Percentiles rank a stretch among this genome's conserved stretches.
phyloP scores from a whole-genome alignment of 2,888 invertebrate genomes.

The Campoletis raptor region DNA sequence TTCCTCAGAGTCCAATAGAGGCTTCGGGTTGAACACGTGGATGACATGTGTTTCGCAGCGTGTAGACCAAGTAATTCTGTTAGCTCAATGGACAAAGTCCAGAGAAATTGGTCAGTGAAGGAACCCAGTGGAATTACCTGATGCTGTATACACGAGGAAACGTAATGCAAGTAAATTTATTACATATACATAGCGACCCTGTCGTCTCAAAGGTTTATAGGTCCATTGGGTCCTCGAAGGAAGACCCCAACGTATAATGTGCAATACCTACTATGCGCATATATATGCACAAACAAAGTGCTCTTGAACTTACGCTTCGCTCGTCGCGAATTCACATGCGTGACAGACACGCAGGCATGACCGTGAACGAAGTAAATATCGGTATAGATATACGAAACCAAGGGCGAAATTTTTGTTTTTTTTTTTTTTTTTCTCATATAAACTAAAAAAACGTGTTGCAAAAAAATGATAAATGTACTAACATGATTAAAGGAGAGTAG shows the following conservation, averaged over 20 bases:
- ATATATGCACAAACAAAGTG: constrained; percentile 30
- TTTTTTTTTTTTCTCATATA: background rate
- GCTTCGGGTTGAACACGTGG: constrained; percentile 73
- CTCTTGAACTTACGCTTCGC: constrained; percentile 72
- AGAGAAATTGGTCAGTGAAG: constrained; percentile 28
- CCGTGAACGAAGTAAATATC: constrained; percentile 63
- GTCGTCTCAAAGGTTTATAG: constrained; percentile 35
- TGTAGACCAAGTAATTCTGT: constrained; percentile 47
- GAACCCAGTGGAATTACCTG: constrained; percentile 28
- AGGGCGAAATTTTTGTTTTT: background rate
- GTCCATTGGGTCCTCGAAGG: constrained; percentile 17
- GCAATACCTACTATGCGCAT: background rate
- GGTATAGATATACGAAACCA: background rate
- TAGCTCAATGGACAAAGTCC: constrained; percentile 47
- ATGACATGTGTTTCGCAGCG: constrained; percentile 77
- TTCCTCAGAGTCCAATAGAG: constrained; percentile 29
- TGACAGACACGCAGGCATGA: constrained; percentile 81
- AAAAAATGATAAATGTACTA: background rate
- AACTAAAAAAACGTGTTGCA: background rate
- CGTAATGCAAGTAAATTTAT: constrained; percentile 17
- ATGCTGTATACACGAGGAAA: constrained; percentile 3
- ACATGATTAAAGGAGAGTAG: background rate
- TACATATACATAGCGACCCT: background rate
- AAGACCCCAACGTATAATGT: constrained; percentile 18
- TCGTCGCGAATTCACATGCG: constrained; percentile 81